Evolutionary conservation across 2,888 invertebrate genomes (phyloP), one percentile per base, ranked within the genome.

Genomic region (Euproctis similis): DNA sequence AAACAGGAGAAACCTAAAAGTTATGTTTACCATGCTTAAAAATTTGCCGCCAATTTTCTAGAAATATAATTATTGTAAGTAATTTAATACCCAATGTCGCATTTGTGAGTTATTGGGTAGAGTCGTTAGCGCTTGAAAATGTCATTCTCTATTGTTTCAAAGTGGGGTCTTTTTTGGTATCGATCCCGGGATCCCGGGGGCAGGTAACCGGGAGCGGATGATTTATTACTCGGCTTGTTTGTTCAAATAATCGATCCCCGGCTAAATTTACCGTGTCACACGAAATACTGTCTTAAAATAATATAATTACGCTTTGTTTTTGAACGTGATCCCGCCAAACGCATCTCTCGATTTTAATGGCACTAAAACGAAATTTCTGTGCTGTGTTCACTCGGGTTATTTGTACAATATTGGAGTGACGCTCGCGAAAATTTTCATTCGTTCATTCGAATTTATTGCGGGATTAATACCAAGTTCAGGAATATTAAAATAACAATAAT

Each of bases 211-310:
- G 73, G 74, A 72, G 64, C 62, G 73, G 64, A 81, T 82, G 82
- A 82, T 82, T 82, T 82, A 82, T 82, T 70, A 61, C 74, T 59
- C 45, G 52, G 64, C 74, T 72, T 80, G 80, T 81, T 82, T 82
- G 82, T 72, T 71, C 77, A 70, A 76, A 78, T 78, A 81, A 82
- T 82, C 82, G 80, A 81, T 78, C 62, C 64, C 58, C 48, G 50
- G 57, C 60, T 60, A 62, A 59, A 55, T 51, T 45, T 29, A 12
- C 24, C 35, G 35, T 36, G 39, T 26, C 46, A 41, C 39, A 34
- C 59, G 42, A 61, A 65, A 64, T 38, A 31, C 43, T 27, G 30
- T 42, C 53, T 42, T 68, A 62, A 45, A 28, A 31, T 33, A 22
- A 36, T 28, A 9, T 13, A 0, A 10, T 9, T 42, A 63, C 36